Evolutionary conservation across 2,797 vertebrate genomes (phyloP), one percentile per base, ranked within the genome.

Genomic region (Sylvia borin): DNA sequence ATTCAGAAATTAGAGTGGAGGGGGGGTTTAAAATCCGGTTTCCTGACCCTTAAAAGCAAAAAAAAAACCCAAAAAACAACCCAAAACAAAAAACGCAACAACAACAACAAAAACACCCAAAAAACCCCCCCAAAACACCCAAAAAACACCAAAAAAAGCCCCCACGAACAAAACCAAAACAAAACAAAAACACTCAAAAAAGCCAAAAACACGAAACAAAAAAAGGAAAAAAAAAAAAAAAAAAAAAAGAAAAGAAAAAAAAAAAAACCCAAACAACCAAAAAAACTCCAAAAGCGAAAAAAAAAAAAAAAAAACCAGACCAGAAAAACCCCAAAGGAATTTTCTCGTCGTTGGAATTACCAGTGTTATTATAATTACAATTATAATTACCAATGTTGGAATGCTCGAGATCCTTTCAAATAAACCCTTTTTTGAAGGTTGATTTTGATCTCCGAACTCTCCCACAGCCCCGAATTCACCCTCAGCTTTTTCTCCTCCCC

Each of bases 391-490:
- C n/a, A n/a, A 17, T 22, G 31, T 54, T 3, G 5, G 25, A 14
- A 38, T 38, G 32, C 16, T 92, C 68, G 11, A 2, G 54, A n/a
- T 2, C 2, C 3, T 73, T 62, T 29, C 7, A 91, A 91, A 90
- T 62, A 51, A 88, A 67, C 1, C 32, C 38, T 92, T 76, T 76
- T n/a, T n/a, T n/a, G 47, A 89, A 88, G 60, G 78, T 9, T 50
- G 71, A 9, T 29, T 67, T 91, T 48, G 74, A 13, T 45, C 31
- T 94, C 88, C 92, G 67, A 76, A n/a, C 78, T 51, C 88, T 54
- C 26, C 85, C 67, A 18, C 3, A 90, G 85, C 68, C 32, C 21
- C 77, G 95, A 94, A 72, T 94, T 96, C 93, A 85, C 85, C 43
- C 95, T 80, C 92, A 80, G 88, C 43, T 90, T 93, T 90, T 74